Evolutionary conservation across 2,113 vertebrate genomes (phyloP), one percentile per base, ranked within the genome.

Genomic region (Egretta garzetta): DNA sequence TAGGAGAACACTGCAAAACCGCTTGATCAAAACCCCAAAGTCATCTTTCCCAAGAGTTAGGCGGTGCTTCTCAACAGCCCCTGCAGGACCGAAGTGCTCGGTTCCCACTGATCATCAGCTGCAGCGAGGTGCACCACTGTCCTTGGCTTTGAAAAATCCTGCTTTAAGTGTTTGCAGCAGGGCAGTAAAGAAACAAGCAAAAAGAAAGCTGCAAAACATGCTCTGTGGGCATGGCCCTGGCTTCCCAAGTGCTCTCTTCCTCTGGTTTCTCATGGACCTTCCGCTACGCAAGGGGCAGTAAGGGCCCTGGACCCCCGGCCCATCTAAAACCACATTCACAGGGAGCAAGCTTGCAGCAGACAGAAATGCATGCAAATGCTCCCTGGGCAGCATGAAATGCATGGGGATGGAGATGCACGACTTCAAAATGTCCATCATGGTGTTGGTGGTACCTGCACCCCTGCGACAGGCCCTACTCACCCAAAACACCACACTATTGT

Each of bases 401-500:
- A 9, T 37, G 6, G 23, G 32, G 52, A 59, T 10, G 28, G 3
- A 60, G 30, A 23, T 3, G 3, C 15, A 23, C 1, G 1, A 5
- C 68, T 84, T 41, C 4, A 0, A 39, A 53, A 20, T 1, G 6
- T 26, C 55, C 55, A 10, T 14, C 55, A 7, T 0, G 1, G 49
- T 8, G 43, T 4, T 15, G 4, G 56, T 12, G 41, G 49, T 7
- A 49, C 26, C 3, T 6, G 27, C 37, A 28, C 8, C 15, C 9
- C 43, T 43, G 41, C 5, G 1, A 43, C 24, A 23, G 30, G 14
- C 49, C 49, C 76, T 27, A 19, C 24, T 64, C 28, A n/a, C 30
- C 21, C 58, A n/a, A 18, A 72, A 39, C 17, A 35, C 27, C 1
- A 1, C 56, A 33, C 9, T 23, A 23, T 18, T 45, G 6, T 35